Percentiles rank a stretch among this genome's conserved stretches.
phyloP scores from a whole-genome alignment of 1,140 invertebrate genomes.

The Drosophila paulistorum region DNA sequence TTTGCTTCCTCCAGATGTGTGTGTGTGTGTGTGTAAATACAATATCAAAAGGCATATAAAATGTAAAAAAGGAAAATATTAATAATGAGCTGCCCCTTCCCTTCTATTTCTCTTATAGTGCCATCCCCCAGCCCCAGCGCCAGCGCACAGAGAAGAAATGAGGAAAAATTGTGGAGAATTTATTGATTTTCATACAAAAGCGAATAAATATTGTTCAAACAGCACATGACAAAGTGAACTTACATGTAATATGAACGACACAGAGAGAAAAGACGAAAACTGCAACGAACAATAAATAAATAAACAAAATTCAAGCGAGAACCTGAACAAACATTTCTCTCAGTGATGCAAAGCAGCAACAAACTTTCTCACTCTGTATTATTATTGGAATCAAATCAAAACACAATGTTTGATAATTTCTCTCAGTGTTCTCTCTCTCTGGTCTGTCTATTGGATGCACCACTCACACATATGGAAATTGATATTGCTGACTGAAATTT shows the following conservation, averaged over 20 bases:
- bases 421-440: background rate
- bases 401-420: background rate
- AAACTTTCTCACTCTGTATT: background rate
- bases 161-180: conserved; percentile 58
- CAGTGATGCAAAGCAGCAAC: background rate
- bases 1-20: too few relatives aligned
- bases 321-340: too few relatives aligned
- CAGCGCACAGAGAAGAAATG: conserved; percentile 60
- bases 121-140: conserved; percentile 38
- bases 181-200: conserved; percentile 60
- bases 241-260: conserved; percentile 51
- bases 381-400: background rate
- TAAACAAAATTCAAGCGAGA: too few relatives aligned
- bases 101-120: background rate
- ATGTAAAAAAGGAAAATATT: conserved; percentile 70
- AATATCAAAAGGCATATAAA: conserved; percentile 76
- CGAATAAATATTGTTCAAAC: conserved; percentile 58
- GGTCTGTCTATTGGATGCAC: background rate
- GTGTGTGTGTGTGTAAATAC: conserved; percentile 25
- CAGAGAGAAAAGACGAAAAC: conserved; percentile 21
- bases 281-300: too few relatives aligned
- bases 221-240: conserved; percentile 58
- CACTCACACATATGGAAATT: conserved; percentile 65
- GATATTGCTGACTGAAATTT: conserved; percentile 73
- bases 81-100: conserved; percentile 57